These are phyloP conservation scores for Embidobia sp. DNA, from an alignment of 2,888 invertebrate species.

Conservation along the genomic window DNA sequence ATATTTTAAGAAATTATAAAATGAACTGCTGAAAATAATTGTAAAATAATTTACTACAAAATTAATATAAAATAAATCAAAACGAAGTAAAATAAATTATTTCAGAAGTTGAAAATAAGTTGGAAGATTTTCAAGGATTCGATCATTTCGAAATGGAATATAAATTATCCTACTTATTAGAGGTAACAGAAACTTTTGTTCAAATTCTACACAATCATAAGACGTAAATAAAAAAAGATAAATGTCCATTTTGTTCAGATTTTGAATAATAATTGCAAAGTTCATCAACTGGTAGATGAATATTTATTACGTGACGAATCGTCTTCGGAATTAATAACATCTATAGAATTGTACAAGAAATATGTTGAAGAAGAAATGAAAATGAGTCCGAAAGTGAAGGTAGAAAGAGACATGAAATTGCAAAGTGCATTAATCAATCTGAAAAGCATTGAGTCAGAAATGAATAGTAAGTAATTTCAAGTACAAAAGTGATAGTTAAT, in stretches of 20 bases:
- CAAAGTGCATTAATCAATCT: conserved; percentile 13
- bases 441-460: conserved; percentile 26
- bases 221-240: no score
- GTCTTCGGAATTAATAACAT: neutral
- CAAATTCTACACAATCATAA: no score
- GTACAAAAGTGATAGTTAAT: neutral
- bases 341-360: conserved; percentile 24
- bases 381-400: conserved; percentile 29
- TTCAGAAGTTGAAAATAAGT: neutral
- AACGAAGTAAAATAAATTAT: no score
- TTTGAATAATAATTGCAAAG: conserved; percentile 11
- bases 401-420: conserved; percentile 25
- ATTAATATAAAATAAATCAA: neutral
- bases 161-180: conserved; percentile 16
- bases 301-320: conserved; percentile 12
- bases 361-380: conserved; percentile 33
- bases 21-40: no score
- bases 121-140: neutral
- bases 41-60: no score
- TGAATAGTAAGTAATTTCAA: conserved; percentile 28
- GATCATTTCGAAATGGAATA: conserved; percentile 11
- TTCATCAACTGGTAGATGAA: conserved; percentile 17
- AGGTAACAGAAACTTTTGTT: conserved; percentile 11
- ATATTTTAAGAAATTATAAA: no score
- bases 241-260: conserved; percentile 16